A percentile compares a stretch with the other conserved stretches of the same genome.
Evolutionary conservation across 1,140 invertebrate genomes (phyloP).

Genomic region (Habropoda laboriosa): DNA sequence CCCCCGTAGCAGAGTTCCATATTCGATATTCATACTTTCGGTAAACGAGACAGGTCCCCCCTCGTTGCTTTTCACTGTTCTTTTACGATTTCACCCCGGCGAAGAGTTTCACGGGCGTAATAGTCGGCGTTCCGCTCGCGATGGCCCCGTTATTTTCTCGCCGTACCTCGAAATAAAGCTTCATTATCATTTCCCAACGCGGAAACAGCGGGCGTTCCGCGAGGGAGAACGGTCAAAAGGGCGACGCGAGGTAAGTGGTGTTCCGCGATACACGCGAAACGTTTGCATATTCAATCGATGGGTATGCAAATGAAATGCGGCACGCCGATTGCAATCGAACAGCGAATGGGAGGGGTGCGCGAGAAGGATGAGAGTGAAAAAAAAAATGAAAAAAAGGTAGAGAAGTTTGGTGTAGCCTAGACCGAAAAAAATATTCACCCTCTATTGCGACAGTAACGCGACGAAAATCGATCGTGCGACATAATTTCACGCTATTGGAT

Average conservation of each 20-base stretch:
- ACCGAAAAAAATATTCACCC: background rate
- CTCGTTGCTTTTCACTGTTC: background rate
- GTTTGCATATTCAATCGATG: conserved; percentile 44
- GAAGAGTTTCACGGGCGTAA: background rate
- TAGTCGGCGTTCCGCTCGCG: background rate
- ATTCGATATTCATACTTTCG: conserved; percentile 20
- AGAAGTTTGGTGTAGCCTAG: background rate
- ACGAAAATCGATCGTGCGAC: background rate
- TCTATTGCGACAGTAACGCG: background rate
- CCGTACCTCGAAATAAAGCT: background rate
- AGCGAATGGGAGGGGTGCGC: background rate
- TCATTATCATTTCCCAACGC: conserved; percentile 5
- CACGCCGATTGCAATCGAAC: background rate
- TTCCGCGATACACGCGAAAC: conserved; percentile 10
- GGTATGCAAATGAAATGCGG: conserved; percentile 23
- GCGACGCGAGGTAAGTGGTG: background rate
- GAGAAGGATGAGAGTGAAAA: background rate
- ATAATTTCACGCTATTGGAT: conserved; percentile 3
- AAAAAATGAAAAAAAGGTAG: background rate
- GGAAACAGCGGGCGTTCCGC: background rate
- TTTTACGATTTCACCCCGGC: conserved; percentile 7
- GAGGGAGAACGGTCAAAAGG: background rate
- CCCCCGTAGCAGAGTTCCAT: background rate
- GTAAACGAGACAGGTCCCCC: background rate
- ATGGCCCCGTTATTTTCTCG: background rate